Evolutionary conservation across 2,113 vertebrate species (phyloP).

Genomic region (Australoheros scitulus): DNA sequence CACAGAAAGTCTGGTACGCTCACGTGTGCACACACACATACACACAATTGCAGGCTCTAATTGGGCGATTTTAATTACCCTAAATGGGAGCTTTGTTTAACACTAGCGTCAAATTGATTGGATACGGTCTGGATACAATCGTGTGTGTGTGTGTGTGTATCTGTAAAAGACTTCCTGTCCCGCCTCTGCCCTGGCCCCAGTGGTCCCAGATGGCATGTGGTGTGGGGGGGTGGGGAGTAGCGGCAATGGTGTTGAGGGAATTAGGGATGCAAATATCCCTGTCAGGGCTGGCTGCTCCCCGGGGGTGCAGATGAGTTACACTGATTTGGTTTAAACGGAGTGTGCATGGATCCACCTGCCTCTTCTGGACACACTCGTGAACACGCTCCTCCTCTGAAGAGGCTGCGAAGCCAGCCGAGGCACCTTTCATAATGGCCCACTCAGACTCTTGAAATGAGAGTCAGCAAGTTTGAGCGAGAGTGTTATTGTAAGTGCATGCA

Average conservation of each 20-base stretch:
- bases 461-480: slow-evolving; percentile 47
- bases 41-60: slow-evolving; percentile 43
- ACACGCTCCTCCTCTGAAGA: slow-evolving; percentile 39
- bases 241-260: slow-evolving; percentile 41
- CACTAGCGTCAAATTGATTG: slow-evolving; percentile 72
- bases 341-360: slow-evolving; percentile 57
- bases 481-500: slow-evolving; percentile 20
- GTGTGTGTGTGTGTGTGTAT: slow-evolving; percentile 11
- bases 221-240: neutral
- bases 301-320: slow-evolving; percentile 69
- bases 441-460: slow-evolving; percentile 47
- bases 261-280: slow-evolving; percentile 79
- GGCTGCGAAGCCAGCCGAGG: slow-evolving; percentile 20
- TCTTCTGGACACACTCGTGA: slow-evolving; percentile 9
- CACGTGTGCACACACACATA: neutral
- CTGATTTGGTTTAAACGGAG: slow-evolving; percentile 61
- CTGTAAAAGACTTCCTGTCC: slow-evolving; percentile 60
- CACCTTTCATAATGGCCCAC: slow-evolving; percentile 46
- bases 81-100: slow-evolving; percentile 74
- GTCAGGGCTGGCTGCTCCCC: slow-evolving; percentile 60
- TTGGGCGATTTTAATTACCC: slow-evolving; percentile 66
- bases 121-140: slow-evolving; percentile 49
- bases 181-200: slow-evolving; percentile 40
- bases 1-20: slow-evolving; percentile 18
- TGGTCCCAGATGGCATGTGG: slow-evolving; percentile 70